Evolutionary conservation across 2,797 vertebrate genomes (phyloP), one percentile per base, ranked within the genome.

Genomic region (Oreortyx pictus): DNA sequence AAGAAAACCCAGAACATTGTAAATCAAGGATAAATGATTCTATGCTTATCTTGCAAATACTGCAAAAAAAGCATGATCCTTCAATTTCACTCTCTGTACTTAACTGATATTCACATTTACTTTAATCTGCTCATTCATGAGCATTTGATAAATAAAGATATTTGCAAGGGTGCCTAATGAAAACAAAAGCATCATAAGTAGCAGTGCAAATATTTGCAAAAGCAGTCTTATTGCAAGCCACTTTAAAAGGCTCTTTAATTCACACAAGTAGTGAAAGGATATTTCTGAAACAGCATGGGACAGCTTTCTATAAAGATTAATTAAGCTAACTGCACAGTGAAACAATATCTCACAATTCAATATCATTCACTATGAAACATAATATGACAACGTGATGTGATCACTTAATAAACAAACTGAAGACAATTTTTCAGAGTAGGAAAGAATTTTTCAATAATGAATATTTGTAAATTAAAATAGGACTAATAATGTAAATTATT

Each of bases 141-240:
- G 37, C 59, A 79, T 71, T 92, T 88, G 20, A 75, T 60, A 88
- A 79, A 81, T 46, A 3, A 64, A 73, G 85, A 67, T 76, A 77
- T 71, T 92, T 93, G 27, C 67, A 90, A 82, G 61, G 57, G 61
- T 54, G 44, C 57, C 90, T 27, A 29, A 88, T 82, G 83, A 88
- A 79, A 84, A 81, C 57, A 90, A 92, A 92, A 92, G 72, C 37
- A 82, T 76, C 3, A 1, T 62, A 89, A 92, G n/a, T 64, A 84
- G 56, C 64, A 77, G 56, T 54, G 62, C 66, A 92, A 83, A 86
- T 86, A 86, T 60, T 68, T 73, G 66, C 17, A 88, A 81, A 89
- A 73, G 37, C 44, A 86, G 25, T 86, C 33, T 44, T 47, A 61
- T n/a, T 65, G 79, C 37, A 76, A 92, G 11, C 64, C 91, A 65